Conservation (phyloP, 2,888 invertebrate genomes). For the Drosophila acutilabella region DNA sequence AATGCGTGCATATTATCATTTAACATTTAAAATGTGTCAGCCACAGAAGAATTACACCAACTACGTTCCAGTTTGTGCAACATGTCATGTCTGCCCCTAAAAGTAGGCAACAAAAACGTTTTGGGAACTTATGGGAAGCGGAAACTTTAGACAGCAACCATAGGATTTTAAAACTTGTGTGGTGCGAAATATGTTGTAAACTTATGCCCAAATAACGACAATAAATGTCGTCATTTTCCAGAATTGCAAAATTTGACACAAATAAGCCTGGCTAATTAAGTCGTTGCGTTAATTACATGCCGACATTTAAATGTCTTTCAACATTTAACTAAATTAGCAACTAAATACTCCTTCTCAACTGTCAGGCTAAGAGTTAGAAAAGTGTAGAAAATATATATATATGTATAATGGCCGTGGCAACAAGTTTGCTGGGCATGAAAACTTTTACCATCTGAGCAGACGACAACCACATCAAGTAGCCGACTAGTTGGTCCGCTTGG, state of each 20-base stretch:
- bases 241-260: neutral
- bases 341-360: neutral
- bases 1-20: no score
- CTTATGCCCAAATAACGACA: slow-evolving; percentile 1
- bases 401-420: slow-evolving; percentile 5
- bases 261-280: slow-evolving; percentile 10
- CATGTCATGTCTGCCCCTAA: neutral
- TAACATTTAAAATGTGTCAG: no score
- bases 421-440: slow-evolving; percentile 2
- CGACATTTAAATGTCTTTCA: slow-evolving; percentile 9
- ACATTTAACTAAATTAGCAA: slow-evolving; percentile 17
- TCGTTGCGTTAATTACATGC: slow-evolving; percentile 17
- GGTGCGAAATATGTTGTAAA: neutral
- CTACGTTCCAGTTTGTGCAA: neutral
- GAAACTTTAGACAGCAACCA: neutral
- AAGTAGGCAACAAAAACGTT: neutral
- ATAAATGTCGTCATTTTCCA: slow-evolving; percentile 6
- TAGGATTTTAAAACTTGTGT: neutral
- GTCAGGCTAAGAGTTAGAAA: slow-evolving; percentile 1
- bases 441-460: slow-evolving; percentile 1
- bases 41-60: no score
- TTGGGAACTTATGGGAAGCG: neutral
- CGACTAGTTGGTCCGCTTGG: neutral
- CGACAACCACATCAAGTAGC: slow-evolving; percentile 15
- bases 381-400: neutral